Base-by-base conservation (phyloP, 2,888 invertebrate species). In the Coremacera marginata region DNA sequence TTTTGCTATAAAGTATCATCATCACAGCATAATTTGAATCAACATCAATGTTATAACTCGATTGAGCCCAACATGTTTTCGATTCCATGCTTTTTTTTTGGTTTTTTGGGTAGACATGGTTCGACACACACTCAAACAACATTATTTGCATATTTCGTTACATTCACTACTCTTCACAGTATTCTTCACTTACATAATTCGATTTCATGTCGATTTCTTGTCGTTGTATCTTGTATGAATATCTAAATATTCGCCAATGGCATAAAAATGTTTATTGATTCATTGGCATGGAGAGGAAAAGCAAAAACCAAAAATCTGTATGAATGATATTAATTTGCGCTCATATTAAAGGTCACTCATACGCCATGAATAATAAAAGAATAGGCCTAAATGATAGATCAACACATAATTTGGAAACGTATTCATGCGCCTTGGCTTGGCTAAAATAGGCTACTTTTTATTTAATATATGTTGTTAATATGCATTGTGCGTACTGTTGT, bases 141-240 rank as follows among this genome's bases (percentile, higher is more conserved):
- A 60, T 60, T 25, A 60, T 60, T 60, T 60, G 57, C 57, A 60
- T 60, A 60, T 60, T 60, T 60, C 57, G 57, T 9, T 25, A 60
- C 25, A 57, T 57, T 57, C 57, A 57, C 27, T 60, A 14, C 57
- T 60, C 25, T 22, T 60, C 57, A 25, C 19, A 25, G 57, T 9
- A 25, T 25, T 25, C 57, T 9, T 22, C 57, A 44, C 44, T 44
- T 14, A 44, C 44, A 27, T 60, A 60, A 60, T 60, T 60, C 57
- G 25, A 60, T 60, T 60, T 60, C 57, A 60, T 60, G 25, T 27
- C 25, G 57, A 22, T 11, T 27, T 44, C 44, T 44, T 44, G 44
- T 44, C 44, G 14, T 44, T 44, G 44, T 11, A 7, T 3, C 44
- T 44, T 44, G 44, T 44, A 44, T 44, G 44, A 44, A 44, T 44